Evolutionary conservation across 1,140 invertebrate genomes (phyloP), one percentile per base, ranked within the genome.

Genomic region (Platorchestia sp.): DNA sequence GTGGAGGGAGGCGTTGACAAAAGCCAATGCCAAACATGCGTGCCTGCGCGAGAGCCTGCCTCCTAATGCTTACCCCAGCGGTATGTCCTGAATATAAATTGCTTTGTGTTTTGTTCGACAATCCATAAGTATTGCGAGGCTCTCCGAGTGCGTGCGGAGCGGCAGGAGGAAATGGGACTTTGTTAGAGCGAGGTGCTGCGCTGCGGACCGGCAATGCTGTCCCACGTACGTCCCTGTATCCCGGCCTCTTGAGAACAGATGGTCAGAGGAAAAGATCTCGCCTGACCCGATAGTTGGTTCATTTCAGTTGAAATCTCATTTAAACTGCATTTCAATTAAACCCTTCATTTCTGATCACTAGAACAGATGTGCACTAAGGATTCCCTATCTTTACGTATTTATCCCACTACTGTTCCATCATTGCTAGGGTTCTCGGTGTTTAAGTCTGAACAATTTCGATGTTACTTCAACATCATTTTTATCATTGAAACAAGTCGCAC

Each of bases 81-180:
- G 59, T 75, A 75, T 75, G 59, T 75, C 59, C 59, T 75, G 59
- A 75, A 75, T 75, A 75, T 75, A 75, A 75, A 75, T 36, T 75
- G 27, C 59, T 75, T 75, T 75, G 59, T 19, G 59, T 75, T 75
- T 75, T 75, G 59, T 75, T 75, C 59, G 59, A 75, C 59, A 75
- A 75, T 75, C 59, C 59, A 75, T 75, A 75, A 75, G 59, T 75
- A 75, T 75, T 75, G 59, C 59, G 59, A 75, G 59, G 59, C 59
- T 22, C 59, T 75, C 36, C 59, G 59, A 75, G 27, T 75, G 59
- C 27, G 1, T 75, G 59, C 59, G 10, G 59, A 75, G 59, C 59
- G 10, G 59, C 14, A 75, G 59, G 59, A 36, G 59, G 36, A 51
- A 75, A 75, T 75, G 59, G 59, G 27, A 75, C 59, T 75, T 75